Evolutionary conservation across 2,113 vertebrate genomes (phyloP), one percentile per base, ranked within the genome.

Genomic region (Tragulus kanchil): DNA sequence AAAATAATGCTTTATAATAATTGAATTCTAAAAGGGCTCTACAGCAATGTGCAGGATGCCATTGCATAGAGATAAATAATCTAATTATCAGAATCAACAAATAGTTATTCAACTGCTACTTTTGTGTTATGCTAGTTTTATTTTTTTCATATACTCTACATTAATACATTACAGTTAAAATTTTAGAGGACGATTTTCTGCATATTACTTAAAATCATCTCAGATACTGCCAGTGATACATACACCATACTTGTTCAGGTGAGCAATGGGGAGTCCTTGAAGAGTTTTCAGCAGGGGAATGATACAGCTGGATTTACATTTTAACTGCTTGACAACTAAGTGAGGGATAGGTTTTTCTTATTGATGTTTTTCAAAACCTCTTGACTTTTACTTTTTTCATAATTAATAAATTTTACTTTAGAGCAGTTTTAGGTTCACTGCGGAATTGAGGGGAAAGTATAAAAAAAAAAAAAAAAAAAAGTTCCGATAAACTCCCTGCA

Each of bases 391-490:
- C 26, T 59, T 91, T 90, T 82, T 77, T 28, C 62, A 82, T 75
- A 92, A 75, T 89, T 93, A 91, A 73, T 54, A 93, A 64, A 13
- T 45, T 71, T 81, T 85, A 82, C 73, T 67, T 89, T 62, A 26
- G 62, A 62, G 8, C 5, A 91, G 17, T 36, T 73, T 78, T 87
- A 69, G 16, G 19, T 87, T 77, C 42, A 90, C 3, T 67, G n/a
- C 2, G 82, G 64, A 93, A 65, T 23, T 54, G 50, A 85, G 12
- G 21, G n/a, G 56, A 64, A 84, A 81, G 42, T 58, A 31, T 26
- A 45, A 10, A 62, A n/a, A n/a, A n/a, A n/a, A n/a, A n/a, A n/a
- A n/a, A n/a, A n/a, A n/a, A n/a, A n/a, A n/a, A n/a, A 14, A 64
- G 26, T 69, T 89, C 58, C 17, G 23, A 56, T 94, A 36, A 23